A percentile compares a stretch with the other conserved stretches of the same genome.
Evolutionary conservation across 2,797 vertebrate species (phyloP).

Genomic region (Synanceia verrucosa): DNA sequence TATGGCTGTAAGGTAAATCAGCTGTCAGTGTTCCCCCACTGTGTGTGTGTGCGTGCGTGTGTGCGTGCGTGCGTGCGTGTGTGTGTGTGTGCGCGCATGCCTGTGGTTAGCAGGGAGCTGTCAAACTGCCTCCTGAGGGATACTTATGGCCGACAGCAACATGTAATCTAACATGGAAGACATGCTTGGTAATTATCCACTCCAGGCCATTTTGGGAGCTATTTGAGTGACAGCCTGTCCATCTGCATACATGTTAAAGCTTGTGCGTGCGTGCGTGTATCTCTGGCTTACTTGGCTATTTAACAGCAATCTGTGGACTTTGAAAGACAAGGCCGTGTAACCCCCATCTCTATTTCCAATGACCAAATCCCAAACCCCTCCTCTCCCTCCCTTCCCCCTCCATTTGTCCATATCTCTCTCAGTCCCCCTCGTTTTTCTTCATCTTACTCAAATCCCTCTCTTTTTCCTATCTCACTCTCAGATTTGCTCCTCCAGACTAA

Average conservation of each 20-base stretch:
- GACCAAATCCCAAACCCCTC: conserved; percentile 43
- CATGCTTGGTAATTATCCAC: conserved; percentile 81
- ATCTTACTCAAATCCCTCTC: conserved; percentile 24
- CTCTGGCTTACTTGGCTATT: conserved; percentile 31
- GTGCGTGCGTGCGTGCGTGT: conserved; percentile 5
- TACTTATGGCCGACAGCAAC: conserved; percentile 79
- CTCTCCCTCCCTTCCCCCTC: not conserved
- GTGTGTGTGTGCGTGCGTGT: not conserved
- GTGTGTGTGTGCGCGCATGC: conserved; percentile 28
- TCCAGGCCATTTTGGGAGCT: conserved; percentile 69
- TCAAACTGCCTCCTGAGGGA: conserved; percentile 72
- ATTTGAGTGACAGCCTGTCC: conserved; percentile 79
- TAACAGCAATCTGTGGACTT: conserved; percentile 62
- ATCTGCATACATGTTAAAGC: conserved; percentile 74
- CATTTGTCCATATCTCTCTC: conserved; percentile 29
- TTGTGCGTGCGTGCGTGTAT: conserved; percentile 26
- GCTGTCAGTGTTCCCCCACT: not conserved
- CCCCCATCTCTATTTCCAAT: conserved; percentile 43
- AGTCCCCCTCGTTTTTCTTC: conserved; percentile 23
- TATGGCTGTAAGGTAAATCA: conserved; percentile 38
- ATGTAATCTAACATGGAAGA: conserved; percentile 83
- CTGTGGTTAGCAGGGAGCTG: conserved; percentile 67
- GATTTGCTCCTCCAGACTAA: conserved; percentile 61
- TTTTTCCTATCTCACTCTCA: conserved; percentile 25
- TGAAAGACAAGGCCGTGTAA: conserved; percentile 66